Evolutionary conservation across 2,888 invertebrate species (phyloP).

Genomic region (Arge pagana): DNA sequence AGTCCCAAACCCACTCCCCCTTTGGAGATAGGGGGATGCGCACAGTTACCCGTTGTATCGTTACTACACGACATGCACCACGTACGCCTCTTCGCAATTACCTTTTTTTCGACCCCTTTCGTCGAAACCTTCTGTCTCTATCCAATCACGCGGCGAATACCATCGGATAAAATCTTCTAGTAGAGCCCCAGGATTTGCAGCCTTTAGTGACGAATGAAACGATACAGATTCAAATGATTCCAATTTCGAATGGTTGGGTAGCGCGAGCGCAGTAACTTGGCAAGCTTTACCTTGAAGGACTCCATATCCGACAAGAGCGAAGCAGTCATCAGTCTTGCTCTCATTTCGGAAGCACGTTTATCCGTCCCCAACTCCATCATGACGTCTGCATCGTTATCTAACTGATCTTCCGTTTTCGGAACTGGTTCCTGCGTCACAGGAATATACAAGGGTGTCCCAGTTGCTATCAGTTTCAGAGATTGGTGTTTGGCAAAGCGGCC

Average conservation of each 20-base stretch:
- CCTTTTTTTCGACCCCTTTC: constrained; percentile 64
- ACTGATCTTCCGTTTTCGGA: constrained; percentile 96
- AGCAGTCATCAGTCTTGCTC: constrained; percentile 94
- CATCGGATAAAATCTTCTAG: constrained; percentile 96
- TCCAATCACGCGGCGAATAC: constrained; percentile 98
- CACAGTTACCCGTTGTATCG: too few relatives aligned
- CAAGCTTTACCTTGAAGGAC: constrained; percentile 80
- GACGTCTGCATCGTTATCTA: constrained; percentile 91
- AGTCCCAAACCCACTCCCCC: too few relatives aligned
- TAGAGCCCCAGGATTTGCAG: constrained; percentile 90
- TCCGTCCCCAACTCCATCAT: constrained; percentile 87
- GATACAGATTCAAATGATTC: background rate
- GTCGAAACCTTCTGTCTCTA: constrained; percentile 65
- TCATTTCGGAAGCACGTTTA: constrained; percentile 79
- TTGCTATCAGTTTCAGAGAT: constrained; percentile 68
- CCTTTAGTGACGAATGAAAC: constrained; percentile 54
- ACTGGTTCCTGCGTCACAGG: constrained; percentile 90
- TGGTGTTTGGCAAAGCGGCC: constrained; percentile 74
- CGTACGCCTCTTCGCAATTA: too few relatives aligned
- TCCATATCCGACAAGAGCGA: constrained; percentile 97
- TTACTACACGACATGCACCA: too few relatives aligned
- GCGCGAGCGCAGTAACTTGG: background rate
- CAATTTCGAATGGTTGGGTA: background rate
- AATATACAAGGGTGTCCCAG: constrained; percentile 75
- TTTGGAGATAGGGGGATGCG: too few relatives aligned